phyloP scores from a whole-genome alignment of 2,888 invertebrate genomes.

The Eremobia ochroleuca region DNA sequence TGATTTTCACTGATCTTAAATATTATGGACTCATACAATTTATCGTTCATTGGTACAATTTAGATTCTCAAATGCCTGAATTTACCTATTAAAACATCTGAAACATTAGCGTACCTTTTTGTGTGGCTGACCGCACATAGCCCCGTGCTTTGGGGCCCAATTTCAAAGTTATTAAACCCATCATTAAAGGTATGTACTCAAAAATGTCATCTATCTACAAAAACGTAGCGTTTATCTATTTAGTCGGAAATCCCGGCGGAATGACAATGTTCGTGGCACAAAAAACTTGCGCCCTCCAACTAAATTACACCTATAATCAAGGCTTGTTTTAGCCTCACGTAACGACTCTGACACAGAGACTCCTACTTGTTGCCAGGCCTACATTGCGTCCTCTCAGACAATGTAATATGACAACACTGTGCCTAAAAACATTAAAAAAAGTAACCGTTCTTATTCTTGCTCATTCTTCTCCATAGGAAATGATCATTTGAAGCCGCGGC shows the following conservation, averaged over 20 bases:
- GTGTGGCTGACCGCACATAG: slow-evolving; percentile 25
- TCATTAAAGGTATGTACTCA: slow-evolving; percentile 75
- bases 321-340: slow-evolving; percentile 49
- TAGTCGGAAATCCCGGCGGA: slow-evolving; percentile 77
- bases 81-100: slow-evolving; percentile 27
- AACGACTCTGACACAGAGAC: slow-evolving; percentile 58
- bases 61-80: neutral
- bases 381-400: too few species aligned
- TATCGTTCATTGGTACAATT: neutral
- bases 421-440: too few species aligned
- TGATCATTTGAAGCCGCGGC: too few species aligned
- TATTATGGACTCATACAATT: neutral
- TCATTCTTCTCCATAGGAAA: too few species aligned
- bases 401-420: too few species aligned
- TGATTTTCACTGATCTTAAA: neutral
- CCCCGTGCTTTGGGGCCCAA: slow-evolving; percentile 32
- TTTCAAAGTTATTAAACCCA: slow-evolving; percentile 59
- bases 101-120: slow-evolving; percentile 42
- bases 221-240: slow-evolving; percentile 79
- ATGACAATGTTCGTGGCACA: slow-evolving; percentile 74
- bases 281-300: slow-evolving; percentile 75
- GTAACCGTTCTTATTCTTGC: too few species aligned
- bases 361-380: too few species aligned
- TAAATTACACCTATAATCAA: slow-evolving; percentile 80
- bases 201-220: slow-evolving; percentile 82